Evolutionary conservation across 2,888 invertebrate species (phyloP).

Genomic region (Thecophora atra): DNA sequence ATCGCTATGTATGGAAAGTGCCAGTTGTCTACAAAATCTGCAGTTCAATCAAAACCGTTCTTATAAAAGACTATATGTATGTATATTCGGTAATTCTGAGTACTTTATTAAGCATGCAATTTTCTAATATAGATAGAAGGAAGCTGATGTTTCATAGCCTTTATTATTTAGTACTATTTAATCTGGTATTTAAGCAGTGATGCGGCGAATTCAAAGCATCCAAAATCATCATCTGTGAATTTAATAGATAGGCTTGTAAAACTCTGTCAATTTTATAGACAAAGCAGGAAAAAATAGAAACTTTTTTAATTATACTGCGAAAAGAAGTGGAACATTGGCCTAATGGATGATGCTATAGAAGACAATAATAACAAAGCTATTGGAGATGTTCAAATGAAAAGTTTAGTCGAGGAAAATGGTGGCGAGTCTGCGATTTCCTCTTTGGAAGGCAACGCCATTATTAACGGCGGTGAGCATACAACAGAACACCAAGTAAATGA

Average conservation of each 20-base stretch:
- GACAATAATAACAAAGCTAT: slow-evolving; percentile 24
- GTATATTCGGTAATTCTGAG: too few species aligned
- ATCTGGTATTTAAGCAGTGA: too few species aligned
- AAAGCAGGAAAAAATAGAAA: slow-evolving; percentile 1
- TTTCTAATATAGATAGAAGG: too few species aligned
- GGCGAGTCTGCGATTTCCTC: slow-evolving; percentile 9
- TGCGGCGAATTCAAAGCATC: background rate
- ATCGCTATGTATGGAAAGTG: too few species aligned
- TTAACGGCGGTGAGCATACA: slow-evolving; percentile 11
- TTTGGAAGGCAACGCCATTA: slow-evolving; percentile 9
- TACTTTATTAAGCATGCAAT: too few species aligned
- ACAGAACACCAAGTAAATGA: slow-evolving; percentile 38
- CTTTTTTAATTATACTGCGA: background rate
- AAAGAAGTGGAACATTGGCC: background rate
- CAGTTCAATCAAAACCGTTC: too few species aligned
- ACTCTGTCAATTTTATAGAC: background rate
- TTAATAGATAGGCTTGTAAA: slow-evolving; percentile 16
- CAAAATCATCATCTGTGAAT: background rate
- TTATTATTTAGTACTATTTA: too few species aligned
- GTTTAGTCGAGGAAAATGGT: slow-evolving; percentile 13
- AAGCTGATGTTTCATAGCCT: too few species aligned
- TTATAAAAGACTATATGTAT: too few species aligned
- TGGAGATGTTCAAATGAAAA: background rate
- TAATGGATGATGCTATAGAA: slow-evolving; percentile 23
- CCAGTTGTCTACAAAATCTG: too few species aligned